Base-by-base conservation (phyloP, 2,888 invertebrate species). In the Agrotis exclamationis region DNA sequence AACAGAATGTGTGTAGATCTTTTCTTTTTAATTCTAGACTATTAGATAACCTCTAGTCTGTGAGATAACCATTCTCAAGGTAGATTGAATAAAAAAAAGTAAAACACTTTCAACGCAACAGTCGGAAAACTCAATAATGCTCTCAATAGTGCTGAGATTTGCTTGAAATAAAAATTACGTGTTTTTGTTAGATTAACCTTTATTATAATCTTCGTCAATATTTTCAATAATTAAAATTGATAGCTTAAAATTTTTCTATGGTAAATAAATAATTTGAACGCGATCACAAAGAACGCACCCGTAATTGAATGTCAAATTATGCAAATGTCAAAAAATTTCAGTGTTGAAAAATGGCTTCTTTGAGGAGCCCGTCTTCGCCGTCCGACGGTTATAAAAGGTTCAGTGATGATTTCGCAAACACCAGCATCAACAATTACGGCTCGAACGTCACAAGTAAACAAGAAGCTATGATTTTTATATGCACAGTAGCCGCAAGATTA, bases 311-410 rank as follows among this genome's bases (percentile, higher is more conserved):
- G 85, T 79, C 85, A 80, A 76, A 63, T 63, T 48, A 22, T 4
- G 39, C n/a, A 82, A 80, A 74, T 68, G 80, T 83, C 74, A 85
- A 87, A 89, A 89, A 70, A 88, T 84, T 85, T 92, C 90, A 95
- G 95, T 96, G 78, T 88, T 82, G 85, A 93, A 95, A 94, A 95
- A 96, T 96, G 96, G 96, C 96, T 95, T 94, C 96, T 86, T 85
- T 95, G 90, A 92, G 96, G 89, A 96, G 96, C 93, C 96, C 96
- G 92, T 96, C 97, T 88, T 96, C 97, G 89, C 96, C 96, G 90
- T 96, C 97, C 88, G 97, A 97, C 90, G 97, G 97, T 74, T 97
- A 97, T 92, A 97, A 97, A 94, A 95, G 97, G 89, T 97, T 97
- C 90, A 96, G 96, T 93, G 97, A 97, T 93, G 97, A 97, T 93